These are phyloP conservation scores for Hirundichthys speculiger DNA, from an alignment of 2,113 vertebrate genomes.

Conservation along the genomic window DNA sequence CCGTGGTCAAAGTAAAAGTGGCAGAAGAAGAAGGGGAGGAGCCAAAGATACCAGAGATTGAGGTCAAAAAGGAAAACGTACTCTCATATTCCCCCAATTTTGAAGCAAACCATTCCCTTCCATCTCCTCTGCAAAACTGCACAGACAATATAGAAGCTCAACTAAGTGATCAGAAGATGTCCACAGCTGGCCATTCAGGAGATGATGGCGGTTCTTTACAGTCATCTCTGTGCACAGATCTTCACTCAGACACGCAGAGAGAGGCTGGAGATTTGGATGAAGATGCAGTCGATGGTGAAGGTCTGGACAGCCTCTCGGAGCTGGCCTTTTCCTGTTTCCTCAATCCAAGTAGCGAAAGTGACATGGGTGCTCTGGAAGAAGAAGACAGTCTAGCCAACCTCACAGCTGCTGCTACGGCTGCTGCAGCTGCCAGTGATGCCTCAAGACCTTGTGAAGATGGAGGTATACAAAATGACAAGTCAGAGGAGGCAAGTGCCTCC, in stretches of 20 bases:
- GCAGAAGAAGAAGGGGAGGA: conserved; percentile 75
- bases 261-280: conserved; percentile 30
- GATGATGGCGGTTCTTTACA: conserved; percentile 27
- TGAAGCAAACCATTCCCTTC: conserved; percentile 80
- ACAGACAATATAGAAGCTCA: conserved; percentile 70
- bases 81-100: conserved; percentile 85
- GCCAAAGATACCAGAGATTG: conserved; percentile 77
- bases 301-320: conserved; percentile 69
- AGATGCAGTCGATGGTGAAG: conserved; percentile 42
- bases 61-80: conserved; percentile 90
- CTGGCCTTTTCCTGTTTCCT: conserved; percentile 75
- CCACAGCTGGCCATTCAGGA: neutral
- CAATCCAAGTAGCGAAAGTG: conserved; percentile 57
- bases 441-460: conserved; percentile 75
- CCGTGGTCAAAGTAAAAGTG: conserved; percentile 75
- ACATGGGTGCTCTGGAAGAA: conserved; percentile 56
- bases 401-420: conserved; percentile 74
- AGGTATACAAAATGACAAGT: conserved; percentile 72
- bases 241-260: conserved; percentile 25
- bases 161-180: conserved; percentile 18
- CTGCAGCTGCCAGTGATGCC: conserved; percentile 84
- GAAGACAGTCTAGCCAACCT: conserved; percentile 64
- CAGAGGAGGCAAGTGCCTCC: conserved; percentile 67
- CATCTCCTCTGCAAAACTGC: conserved; percentile 82
- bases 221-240: conserved; percentile 45